Evolutionary conservation across 1,140 invertebrate species (phyloP).

Genomic region (Pentalonia nigronervosa): DNA sequence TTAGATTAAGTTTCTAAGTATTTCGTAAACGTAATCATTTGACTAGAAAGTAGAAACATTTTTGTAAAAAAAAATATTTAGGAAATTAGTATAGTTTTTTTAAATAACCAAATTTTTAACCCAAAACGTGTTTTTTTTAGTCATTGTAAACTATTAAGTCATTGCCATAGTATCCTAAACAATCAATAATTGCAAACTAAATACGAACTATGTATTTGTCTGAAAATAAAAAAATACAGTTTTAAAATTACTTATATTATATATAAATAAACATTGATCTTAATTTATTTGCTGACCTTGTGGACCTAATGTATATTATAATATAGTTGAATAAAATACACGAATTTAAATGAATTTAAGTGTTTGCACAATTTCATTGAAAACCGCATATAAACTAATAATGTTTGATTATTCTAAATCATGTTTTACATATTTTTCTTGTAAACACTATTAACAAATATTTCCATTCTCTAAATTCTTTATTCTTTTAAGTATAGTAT

Average conservation of each 20-base stretch:
- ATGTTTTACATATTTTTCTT: conserved; percentile 14
- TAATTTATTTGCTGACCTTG: not conserved
- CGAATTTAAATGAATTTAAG: not conserved
- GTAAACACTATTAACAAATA: conserved; percentile 17
- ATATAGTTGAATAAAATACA: not conserved
- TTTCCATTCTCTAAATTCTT: not conserved
- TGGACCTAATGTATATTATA: not conserved
- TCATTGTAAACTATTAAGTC: too few relatives aligned
- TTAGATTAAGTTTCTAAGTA: not conserved
- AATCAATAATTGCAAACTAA: too few relatives aligned
- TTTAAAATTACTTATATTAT: not conserved
- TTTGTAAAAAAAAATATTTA: not conserved
- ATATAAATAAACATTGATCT: not conserved
- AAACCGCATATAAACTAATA: not conserved
- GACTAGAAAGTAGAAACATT: too few relatives aligned
- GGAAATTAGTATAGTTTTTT: not conserved
- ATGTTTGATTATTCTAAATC: not conserved
- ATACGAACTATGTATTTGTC: not conserved
- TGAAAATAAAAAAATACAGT: not conserved
- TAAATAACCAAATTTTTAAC: too few relatives aligned
- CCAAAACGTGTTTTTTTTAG: too few relatives aligned
- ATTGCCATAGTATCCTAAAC: too few relatives aligned
- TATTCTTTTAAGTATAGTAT: conserved; percentile 4
- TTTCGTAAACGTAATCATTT: not conserved
- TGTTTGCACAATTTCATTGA: not conserved